Conservation (phyloP, 2,113 vertebrate species). For the Eclectus roratus region DNA sequence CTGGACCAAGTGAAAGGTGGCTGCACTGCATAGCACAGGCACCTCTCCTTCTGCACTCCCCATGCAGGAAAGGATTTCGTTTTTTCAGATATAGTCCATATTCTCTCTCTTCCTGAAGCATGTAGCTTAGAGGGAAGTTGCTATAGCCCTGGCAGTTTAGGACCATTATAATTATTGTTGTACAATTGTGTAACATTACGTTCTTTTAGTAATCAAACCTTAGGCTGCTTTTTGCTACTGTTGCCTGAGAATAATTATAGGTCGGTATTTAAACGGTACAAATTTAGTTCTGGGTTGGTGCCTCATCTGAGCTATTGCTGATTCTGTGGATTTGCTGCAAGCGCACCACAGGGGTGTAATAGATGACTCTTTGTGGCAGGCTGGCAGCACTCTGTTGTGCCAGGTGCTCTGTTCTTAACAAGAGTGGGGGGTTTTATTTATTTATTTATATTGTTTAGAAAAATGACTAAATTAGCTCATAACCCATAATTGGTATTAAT, state of each 20-base stretch:
- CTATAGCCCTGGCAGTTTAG: not conserved
- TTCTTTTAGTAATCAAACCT: conserved; percentile 19
- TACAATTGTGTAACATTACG: not conserved
- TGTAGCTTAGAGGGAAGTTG: not conserved
- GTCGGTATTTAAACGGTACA: not conserved
- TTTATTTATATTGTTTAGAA: not conserved
- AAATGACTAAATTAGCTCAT: conserved; percentile 24
- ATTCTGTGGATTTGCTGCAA: not conserved
- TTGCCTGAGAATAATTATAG: conserved; percentile 13
- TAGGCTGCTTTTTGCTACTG: not conserved
- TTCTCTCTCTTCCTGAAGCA: not conserved
- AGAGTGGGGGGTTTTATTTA: not conserved
- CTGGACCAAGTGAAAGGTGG: not conserved
- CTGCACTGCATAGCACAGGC: not conserved
- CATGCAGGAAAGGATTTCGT: not conserved
- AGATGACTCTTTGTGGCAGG: conserved; percentile 24
- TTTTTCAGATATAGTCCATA: not conserved
- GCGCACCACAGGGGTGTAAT: not conserved
- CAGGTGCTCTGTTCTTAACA: conserved; percentile 30
- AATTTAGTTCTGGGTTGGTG: conserved; percentile 30
- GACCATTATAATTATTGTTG: not conserved
- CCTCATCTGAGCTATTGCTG: conserved; percentile 40
- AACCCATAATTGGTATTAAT: conserved; percentile 32
- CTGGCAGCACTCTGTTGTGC: not conserved
- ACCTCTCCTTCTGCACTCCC: not conserved